Conservation (phyloP, 2,113 vertebrate genomes). For the Eupsittula cactorum region DNA sequence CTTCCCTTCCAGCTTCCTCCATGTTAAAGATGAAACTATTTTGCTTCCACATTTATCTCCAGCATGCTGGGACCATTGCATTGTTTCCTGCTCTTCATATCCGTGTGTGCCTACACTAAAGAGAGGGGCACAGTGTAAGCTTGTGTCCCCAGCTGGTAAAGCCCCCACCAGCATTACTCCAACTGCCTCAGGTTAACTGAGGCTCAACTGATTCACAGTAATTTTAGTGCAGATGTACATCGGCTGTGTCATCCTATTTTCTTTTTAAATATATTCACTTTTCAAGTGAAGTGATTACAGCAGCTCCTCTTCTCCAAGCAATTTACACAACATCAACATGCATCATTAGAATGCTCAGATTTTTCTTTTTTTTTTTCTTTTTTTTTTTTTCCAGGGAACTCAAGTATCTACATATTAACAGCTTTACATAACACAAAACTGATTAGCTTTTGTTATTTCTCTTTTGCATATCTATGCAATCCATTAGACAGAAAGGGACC, state of each 20-base stretch:
- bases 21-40: not conserved
- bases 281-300: conserved; percentile 23
- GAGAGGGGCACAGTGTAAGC: not conserved
- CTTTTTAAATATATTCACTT: conserved; percentile 5
- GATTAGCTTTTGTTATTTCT: conserved; percentile 43
- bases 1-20: not conserved
- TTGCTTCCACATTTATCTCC: not conserved
- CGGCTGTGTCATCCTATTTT: not conserved
- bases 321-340: not conserved
- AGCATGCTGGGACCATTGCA: not conserved
- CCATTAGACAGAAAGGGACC: not conserved
- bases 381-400: not conserved
- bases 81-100: not conserved
- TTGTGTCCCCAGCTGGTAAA: not conserved
- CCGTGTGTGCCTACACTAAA: fast-evolving
- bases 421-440: conserved; percentile 49
- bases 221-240: not conserved
- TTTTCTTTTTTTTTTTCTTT: not conserved
- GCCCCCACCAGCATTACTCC: not conserved
- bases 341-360: not conserved
- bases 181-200: not conserved
- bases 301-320: not conserved
- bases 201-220: not conserved
- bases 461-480: not conserved
- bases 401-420: conserved; percentile 32